Conservation (phyloP, 2,113 vertebrate genomes). For the Hemiscyllium ocellatum region DNA sequence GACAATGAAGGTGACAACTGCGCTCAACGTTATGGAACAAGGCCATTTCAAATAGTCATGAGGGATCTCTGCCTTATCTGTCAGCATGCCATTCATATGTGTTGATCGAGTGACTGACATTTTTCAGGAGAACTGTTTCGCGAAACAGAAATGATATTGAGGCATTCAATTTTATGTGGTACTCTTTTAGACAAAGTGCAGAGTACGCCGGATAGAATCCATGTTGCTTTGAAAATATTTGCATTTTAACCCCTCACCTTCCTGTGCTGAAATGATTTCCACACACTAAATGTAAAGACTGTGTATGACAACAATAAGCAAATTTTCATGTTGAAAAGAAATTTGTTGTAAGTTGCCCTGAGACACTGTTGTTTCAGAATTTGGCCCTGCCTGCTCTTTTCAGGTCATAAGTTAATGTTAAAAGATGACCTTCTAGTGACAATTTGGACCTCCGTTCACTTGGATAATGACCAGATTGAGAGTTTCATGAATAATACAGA, state of each 20-base stretch:
- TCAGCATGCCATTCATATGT: not conserved
- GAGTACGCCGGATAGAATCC: not conserved
- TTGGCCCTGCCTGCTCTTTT: not conserved
- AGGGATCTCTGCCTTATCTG: not conserved
- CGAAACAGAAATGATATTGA: not conserved
- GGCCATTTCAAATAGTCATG: not conserved
- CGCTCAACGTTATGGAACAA: not conserved
- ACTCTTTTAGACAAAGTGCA: not conserved
- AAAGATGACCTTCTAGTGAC: not conserved
- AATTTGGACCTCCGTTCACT: not conserved
- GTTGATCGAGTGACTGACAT: not conserved
- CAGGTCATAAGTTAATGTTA: not conserved
- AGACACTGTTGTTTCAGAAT: not conserved
- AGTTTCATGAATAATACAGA: not conserved
- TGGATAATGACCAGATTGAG: not conserved
- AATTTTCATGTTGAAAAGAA: not conserved
- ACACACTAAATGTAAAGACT: not conserved
- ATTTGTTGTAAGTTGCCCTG: not conserved
- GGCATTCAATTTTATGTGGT: not conserved
- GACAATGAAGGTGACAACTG: not conserved
- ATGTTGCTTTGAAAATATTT: not conserved
- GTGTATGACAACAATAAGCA: not conserved
- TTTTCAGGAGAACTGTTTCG: not conserved
- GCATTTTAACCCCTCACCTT: no score
- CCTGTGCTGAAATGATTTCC: no score